phyloP scores from a whole-genome alignment of 2,113 vertebrate species.

The Urocitellus parryii region DNA sequence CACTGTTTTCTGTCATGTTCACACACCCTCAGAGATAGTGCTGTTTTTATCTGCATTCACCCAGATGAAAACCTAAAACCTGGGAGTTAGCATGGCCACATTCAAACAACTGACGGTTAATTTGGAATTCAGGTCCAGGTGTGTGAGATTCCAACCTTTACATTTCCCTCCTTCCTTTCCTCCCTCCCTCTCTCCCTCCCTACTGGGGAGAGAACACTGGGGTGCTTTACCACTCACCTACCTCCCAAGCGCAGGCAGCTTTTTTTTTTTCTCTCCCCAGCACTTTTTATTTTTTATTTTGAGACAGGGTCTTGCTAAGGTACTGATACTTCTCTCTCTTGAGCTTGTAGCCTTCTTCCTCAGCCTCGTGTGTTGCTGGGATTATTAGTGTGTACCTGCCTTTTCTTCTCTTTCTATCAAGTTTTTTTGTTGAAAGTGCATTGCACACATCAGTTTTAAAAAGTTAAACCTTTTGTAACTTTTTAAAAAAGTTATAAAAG shows the following conservation, averaged over 20 bases:
- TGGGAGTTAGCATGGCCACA: not conserved
- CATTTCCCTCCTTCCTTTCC: not conserved
- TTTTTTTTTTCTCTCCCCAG: too few relatives aligned
- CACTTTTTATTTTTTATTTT: too few relatives aligned
- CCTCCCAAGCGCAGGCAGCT: too few relatives aligned
- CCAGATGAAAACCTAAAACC: not conserved
- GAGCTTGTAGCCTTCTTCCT: too few relatives aligned
- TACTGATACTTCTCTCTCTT: too few relatives aligned
- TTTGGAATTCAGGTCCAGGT: not conserved
- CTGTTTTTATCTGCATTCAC: not conserved
- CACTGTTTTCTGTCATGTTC: not conserved
- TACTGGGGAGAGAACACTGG: too few relatives aligned
- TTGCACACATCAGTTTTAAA: not conserved
- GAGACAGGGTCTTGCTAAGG: too few relatives aligned
- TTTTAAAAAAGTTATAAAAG: not conserved
- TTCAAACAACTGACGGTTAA: too few relatives aligned
- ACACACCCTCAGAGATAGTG: not conserved
- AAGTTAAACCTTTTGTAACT: not conserved
- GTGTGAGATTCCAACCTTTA: not conserved
- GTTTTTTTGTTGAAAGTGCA: not conserved
- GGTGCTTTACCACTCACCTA: too few relatives aligned
- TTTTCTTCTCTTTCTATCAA: not conserved
- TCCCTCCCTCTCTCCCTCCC: not conserved
- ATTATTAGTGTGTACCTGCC: not conserved
- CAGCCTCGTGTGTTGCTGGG: too few relatives aligned